Conservation (phyloP, 2,797 vertebrate genomes). For the Lagorchestes hirsutus region DNA sequence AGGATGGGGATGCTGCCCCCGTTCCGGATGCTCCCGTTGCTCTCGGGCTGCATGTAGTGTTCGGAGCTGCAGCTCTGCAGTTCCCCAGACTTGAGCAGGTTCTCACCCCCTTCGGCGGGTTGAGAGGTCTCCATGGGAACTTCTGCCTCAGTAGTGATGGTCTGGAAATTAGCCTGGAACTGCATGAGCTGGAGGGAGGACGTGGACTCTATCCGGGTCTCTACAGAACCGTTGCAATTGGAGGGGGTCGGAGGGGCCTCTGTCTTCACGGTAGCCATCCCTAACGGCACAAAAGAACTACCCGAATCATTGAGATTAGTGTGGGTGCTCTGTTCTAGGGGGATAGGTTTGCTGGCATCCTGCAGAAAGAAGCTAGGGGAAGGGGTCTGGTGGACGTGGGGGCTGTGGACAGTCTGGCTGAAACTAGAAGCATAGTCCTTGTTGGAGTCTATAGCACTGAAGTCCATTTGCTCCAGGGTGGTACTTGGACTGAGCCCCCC, state of each 20-base stretch:
- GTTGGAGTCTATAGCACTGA: conserved; percentile 98
- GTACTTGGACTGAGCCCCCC: conserved; percentile 99
- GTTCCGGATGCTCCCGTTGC: conserved; percentile 84
- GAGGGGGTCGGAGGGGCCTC: conserved; percentile 93
- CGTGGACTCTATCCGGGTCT: conserved; percentile 90
- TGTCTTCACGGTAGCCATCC: conserved; percentile 91
- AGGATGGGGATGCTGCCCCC: conserved; percentile 92
- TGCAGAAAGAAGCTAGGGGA: conserved; percentile 99
- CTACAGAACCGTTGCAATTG: conserved; percentile 94
- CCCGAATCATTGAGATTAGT: conserved; percentile 86
- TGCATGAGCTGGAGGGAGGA: conserved; percentile 96
- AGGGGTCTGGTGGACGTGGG: conserved; percentile 95
- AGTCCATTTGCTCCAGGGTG: conserved; percentile 99
- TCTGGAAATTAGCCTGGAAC: conserved; percentile 95
- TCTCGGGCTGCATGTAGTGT: conserved; percentile 94
- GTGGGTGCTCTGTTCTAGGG: conserved; percentile 87
- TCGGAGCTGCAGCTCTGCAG: conserved; percentile 94
- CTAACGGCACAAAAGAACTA: conserved; percentile 85
- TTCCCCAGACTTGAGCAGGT: conserved; percentile 94
- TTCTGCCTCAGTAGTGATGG: conserved; percentile 93
- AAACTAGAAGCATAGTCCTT: conserved; percentile 95
- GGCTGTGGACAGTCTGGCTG: conserved; percentile 93
- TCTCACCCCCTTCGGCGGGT: conserved; percentile 88
- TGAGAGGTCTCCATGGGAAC: conserved; percentile 95
- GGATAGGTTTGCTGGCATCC: conserved; percentile 90